These are phyloP conservation scores for Scomberomorus guttatus DNA, from an alignment of 2,797 vertebrate genomes.

Conservation along the genomic window DNA sequence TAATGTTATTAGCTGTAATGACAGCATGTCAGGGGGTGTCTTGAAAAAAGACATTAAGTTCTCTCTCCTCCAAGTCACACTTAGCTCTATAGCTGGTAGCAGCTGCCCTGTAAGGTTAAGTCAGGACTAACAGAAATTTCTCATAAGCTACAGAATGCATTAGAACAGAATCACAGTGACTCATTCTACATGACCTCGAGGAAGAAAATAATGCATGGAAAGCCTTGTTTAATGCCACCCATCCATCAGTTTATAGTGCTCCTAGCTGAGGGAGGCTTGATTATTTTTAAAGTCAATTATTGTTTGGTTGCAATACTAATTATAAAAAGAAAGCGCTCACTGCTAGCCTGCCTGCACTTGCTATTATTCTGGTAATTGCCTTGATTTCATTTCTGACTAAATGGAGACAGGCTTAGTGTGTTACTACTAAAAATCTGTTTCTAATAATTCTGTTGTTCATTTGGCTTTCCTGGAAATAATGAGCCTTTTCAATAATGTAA, in stretches of 20 bases:
- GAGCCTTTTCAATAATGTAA: slow-evolving; percentile 5
- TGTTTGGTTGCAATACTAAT: slow-evolving; percentile 52
- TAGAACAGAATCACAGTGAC: not conserved
- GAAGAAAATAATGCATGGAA: slow-evolving; percentile 6
- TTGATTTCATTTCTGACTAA: slow-evolving; percentile 50
- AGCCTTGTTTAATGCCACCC: not conserved
- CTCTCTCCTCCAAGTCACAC: not conserved
- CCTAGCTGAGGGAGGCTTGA: slow-evolving; percentile 34
- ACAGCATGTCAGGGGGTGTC: not conserved
- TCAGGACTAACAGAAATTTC: not conserved
- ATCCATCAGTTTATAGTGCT: slow-evolving; percentile 29
- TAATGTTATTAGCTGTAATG: not conserved
- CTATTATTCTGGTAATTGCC: slow-evolving; percentile 52
- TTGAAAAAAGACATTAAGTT: slow-evolving; percentile 5
- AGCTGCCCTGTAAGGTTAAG: not conserved
- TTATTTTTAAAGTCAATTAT: slow-evolving; percentile 56
- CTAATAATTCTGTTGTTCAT: slow-evolving; percentile 28
- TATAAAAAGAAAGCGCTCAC: slow-evolving; percentile 43
- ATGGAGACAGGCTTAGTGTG: slow-evolving; percentile 27
- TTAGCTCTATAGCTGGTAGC: not conserved
- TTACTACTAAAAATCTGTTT: slow-evolving; percentile 1
- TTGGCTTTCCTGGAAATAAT: slow-evolving; percentile 39
- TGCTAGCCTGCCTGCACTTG: slow-evolving; percentile 23
- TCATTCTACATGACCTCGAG: slow-evolving; percentile 15
- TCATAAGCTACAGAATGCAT: not conserved